Evolutionary conservation across 2,888 invertebrate species (phyloP), one percentile per base, ranked within the genome.

Genomic region (Sarcophaga rosellei): DNA sequence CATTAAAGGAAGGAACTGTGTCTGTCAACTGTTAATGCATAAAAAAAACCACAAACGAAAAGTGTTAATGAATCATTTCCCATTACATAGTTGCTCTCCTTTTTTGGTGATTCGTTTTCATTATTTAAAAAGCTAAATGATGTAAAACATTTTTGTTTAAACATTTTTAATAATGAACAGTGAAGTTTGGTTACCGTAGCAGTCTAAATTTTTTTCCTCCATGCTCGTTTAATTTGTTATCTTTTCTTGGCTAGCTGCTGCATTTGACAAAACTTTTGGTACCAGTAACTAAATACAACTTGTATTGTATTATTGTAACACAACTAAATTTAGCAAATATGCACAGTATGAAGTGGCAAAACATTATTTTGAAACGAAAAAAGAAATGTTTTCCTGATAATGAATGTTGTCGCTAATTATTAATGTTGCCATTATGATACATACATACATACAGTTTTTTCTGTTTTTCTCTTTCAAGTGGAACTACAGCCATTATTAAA

Each of bases 51-150:
- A 10, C 35, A 35, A 35, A 35, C 35, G 23, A 69, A 57, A 44
- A 57, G 44, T 72, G 62, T 20, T 21, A 25, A 25, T 59, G 10
- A 75, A 75, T 35, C 35, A 65, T 81, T 69, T 47, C n/a, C 68
- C 44, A 57, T 45, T 63, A n/a, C n/a, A n/a, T n/a, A 10, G 62
- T 65, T n/a, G 20, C 35, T 35, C 35, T 74, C n/a, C 57, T 5
- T 6, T 57, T 57, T 65, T 70, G 21, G 63, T 63, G 17, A 69
- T 20, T 57, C 35, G 68, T 75, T 78, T 81, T 86, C 74, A 86
- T 86, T 62, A 84, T 70, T 75, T 84, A 81, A 78, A 86, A 81
- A 84, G 84, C 78, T 21, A 84, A 84, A 84, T 81, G 62, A 84
- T 81, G 86, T 86, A 69, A 77, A 83, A 63, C 57, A 57, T 15